A percentile compares a stretch with the other conserved stretches of the same genome.
These are phyloP conservation scores for Andrena bucephala DNA, from an alignment of 2,888 invertebrate genomes.

Conservation along the genomic window DNA sequence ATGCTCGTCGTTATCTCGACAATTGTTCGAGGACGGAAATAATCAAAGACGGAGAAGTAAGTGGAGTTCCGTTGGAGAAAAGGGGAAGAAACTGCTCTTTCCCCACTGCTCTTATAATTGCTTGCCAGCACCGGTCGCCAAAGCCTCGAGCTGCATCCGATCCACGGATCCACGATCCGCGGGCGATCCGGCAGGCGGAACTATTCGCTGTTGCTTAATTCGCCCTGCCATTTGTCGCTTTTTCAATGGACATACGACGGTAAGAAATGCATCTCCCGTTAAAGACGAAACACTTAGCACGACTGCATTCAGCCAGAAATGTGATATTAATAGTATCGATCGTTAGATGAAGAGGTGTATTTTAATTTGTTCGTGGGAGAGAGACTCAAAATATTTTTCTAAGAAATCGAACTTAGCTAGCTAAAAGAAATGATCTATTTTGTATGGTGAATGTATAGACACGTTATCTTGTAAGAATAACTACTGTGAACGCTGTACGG, in stretches of 20 bases:
- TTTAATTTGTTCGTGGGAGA: background rate
- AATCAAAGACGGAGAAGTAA: constrained; percentile 40
- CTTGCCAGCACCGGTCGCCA: constrained; percentile 81
- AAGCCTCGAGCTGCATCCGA: constrained; percentile 61
- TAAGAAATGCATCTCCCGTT: background rate
- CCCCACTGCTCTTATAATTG: constrained; percentile 79
- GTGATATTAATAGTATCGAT: background rate
- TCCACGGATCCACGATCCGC: constrained; percentile 47
- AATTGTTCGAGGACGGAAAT: constrained; percentile 26
- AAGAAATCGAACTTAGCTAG: background rate
- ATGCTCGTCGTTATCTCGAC: constrained; percentile 2
- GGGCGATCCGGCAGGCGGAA: constrained; percentile 78
- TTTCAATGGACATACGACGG: constrained; percentile 18
- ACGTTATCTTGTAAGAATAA: too few species aligned
- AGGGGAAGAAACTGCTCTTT: constrained; percentile 66
- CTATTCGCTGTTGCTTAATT: constrained; percentile 78
- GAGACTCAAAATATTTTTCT: background rate
- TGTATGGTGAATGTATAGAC: background rate
- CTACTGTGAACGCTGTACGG: background rate
- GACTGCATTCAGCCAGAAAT: background rate
- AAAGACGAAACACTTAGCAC: background rate
- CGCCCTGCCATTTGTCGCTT: constrained; percentile 39
- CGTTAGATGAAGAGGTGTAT: background rate
- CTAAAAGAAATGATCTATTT: background rate
- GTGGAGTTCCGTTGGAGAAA: constrained; percentile 67